Evolutionary conservation across 2,113 vertebrate genomes (phyloP).

Genomic region (Etheostoma spectabile): DNA sequence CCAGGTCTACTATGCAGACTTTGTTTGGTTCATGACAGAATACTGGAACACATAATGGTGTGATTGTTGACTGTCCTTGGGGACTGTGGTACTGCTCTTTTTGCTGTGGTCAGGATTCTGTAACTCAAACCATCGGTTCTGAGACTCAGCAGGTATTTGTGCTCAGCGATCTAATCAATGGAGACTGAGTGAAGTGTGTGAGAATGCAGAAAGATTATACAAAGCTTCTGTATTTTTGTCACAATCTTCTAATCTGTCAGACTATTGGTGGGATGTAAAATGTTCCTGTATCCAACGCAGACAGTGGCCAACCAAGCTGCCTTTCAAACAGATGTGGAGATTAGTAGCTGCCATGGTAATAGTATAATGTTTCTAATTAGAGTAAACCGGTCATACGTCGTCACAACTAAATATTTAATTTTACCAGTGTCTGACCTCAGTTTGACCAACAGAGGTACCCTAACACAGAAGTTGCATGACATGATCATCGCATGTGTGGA

Average conservation of each 20-base stretch:
- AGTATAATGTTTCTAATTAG: conserved; percentile 9
- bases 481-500: too few species aligned
- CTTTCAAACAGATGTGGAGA: conserved; percentile 36
- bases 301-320: conserved; percentile 24
- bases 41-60: background rate
- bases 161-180: conserved; percentile 31
- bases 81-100: background rate
- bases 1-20: background rate
- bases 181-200: conserved; percentile 26
- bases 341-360: conserved; percentile 16
- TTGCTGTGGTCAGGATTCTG: conserved; percentile 4
- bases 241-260: background rate
- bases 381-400: background rate
- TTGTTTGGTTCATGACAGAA: background rate
- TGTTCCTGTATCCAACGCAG: conserved; percentile 55
- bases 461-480: too few species aligned
- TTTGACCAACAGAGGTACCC: too few species aligned
- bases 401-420: background rate
- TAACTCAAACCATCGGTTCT: conserved; percentile 15
- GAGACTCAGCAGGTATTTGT: conserved; percentile 14
- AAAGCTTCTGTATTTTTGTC: conserved; percentile 24
- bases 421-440: background rate
- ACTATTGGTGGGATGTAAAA: conserved; percentile 1
- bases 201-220: conserved; percentile 36
- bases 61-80: background rate